Evolutionary conservation across 2,888 invertebrate genomes (phyloP), one percentile per base, ranked within the genome.

Genomic region (Nephrocerus scutellatus): DNA sequence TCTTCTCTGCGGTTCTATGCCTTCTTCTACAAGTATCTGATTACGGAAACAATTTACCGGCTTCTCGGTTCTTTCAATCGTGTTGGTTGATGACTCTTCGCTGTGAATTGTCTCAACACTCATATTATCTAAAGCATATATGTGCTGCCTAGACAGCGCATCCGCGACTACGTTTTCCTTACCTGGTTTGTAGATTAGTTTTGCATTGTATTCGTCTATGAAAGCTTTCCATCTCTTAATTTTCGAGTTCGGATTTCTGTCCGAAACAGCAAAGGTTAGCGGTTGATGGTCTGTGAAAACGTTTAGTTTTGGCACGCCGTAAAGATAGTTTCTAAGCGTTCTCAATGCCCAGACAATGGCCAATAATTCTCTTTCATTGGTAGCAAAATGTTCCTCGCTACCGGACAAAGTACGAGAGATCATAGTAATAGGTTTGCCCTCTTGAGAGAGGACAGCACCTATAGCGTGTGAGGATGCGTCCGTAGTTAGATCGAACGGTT

Each of bases 151-250:
- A 5, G 41, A 42, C 21, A 38, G 31, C 4, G 41, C 37, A 31
- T 43, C 46, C 15, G 46, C 39, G 5, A 62, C 44, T 13, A 51
- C 46, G 45, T 68, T 63, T n/a, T 44, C 44, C 23, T 51, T 58
- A 1, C 70, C 70, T 4, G 36, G 29, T 34, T 31, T 40, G 26
- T 33, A 46, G 28, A 40, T 30, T 26, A 35, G 22, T 15, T 41
- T 28, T 15, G 33, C 20, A 16, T 29, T 23, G 18, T 19, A 39
- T n/a, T 39, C 39, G n/a, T 37, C 41, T 18, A 41, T 16, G 21
- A 22, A 34, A 12, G 28, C 32, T 10, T 10, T 39, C 32, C 39
- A 39, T n/a, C 32, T 32, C 16, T 39, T 38, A 13, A 32, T 38
- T 28, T 38, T 38, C 4, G 32, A 24, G 9, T 37, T 37, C 4